These are phyloP conservation scores for Phalacrocorax brasilianus DNA, from an alignment of 2,113 vertebrate genomes.

Conservation along the genomic window DNA sequence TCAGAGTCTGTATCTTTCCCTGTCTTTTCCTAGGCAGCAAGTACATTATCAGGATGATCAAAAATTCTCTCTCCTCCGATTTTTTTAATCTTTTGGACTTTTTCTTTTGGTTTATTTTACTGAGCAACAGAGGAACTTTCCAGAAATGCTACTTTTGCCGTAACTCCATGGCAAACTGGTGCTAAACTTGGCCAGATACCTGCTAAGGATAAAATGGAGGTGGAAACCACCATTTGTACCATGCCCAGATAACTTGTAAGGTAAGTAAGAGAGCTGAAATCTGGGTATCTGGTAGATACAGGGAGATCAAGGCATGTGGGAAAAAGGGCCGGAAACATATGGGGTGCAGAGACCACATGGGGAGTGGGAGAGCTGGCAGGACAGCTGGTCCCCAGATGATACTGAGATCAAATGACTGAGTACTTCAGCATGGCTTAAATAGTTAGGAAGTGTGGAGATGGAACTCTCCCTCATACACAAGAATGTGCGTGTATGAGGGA, in stretches of 20 bases:
- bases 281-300: slow-evolving; percentile 10
- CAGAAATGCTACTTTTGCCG: not conserved
- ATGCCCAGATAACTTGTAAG: not conserved
- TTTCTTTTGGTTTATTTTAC: not conserved
- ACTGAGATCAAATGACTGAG: slow-evolving; percentile 64
- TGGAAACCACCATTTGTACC: not conserved
- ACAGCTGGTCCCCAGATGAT: slow-evolving; percentile 65
- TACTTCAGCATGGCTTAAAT: slow-evolving; percentile 49
- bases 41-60: not conserved
- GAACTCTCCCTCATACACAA: slow-evolving; percentile 16
- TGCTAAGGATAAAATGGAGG: not conserved
- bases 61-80: not conserved
- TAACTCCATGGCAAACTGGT: not conserved
- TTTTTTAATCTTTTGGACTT: not conserved
- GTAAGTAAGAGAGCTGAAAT: slow-evolving; percentile 9
- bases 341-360: slow-evolving; percentile 54
- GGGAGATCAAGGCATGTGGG: slow-evolving; percentile 51
- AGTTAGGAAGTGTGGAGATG: slow-evolving; percentile 47
- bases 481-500: not conserved
- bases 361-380: slow-evolving; percentile 47
- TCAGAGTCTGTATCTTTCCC: not conserved
- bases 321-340: slow-evolving; percentile 64
- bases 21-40: not conserved
- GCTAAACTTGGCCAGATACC: not conserved
- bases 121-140: not conserved